Percentiles rank a stretch among this genome's conserved stretches.
Conservation (phyloP, 2,888 invertebrate species). For the Eulithis testata region DNA sequence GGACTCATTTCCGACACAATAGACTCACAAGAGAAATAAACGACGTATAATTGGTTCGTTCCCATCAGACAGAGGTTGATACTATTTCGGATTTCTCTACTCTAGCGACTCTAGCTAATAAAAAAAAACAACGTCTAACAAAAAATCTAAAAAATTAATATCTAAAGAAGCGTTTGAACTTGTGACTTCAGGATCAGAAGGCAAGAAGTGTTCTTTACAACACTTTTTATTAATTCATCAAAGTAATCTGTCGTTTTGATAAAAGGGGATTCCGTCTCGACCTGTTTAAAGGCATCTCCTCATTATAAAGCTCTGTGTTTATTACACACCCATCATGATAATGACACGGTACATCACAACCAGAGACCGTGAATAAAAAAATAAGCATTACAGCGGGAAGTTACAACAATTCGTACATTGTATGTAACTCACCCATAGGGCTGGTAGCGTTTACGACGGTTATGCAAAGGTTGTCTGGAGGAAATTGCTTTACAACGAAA, state of each 20-base stretch:
- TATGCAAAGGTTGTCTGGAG: slow-evolving; percentile 1
- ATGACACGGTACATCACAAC: slow-evolving; percentile 20
- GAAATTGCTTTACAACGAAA: background rate
- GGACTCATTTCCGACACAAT: slow-evolving; percentile 47
- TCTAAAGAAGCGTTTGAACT: too few species aligned
- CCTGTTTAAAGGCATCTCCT: slow-evolving; percentile 10
- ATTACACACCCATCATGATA: slow-evolving; percentile 17
- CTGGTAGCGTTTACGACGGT: slow-evolving; percentile 5
- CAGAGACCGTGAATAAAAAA: slow-evolving; percentile 39
- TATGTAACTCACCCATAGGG: slow-evolving; percentile 13
- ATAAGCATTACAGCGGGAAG: slow-evolving; percentile 36
- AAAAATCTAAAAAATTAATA: too few species aligned
- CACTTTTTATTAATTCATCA: too few species aligned
- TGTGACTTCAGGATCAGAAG: too few species aligned
- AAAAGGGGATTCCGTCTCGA: background rate
- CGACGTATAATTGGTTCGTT: slow-evolving; percentile 8
- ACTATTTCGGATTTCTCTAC: background rate
- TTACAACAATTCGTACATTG: slow-evolving; percentile 35
- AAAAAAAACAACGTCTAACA: too few species aligned
- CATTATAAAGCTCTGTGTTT: slow-evolving; percentile 16
- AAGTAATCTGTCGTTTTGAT: too few species aligned
- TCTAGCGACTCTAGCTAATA: too few species aligned
- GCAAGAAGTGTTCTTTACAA: too few species aligned
- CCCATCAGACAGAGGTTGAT: background rate
- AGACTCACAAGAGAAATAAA: slow-evolving; percentile 7